phyloP scores from a whole-genome alignment of 2,113 vertebrate species.

The Gopherus flavomarginatus region DNA sequence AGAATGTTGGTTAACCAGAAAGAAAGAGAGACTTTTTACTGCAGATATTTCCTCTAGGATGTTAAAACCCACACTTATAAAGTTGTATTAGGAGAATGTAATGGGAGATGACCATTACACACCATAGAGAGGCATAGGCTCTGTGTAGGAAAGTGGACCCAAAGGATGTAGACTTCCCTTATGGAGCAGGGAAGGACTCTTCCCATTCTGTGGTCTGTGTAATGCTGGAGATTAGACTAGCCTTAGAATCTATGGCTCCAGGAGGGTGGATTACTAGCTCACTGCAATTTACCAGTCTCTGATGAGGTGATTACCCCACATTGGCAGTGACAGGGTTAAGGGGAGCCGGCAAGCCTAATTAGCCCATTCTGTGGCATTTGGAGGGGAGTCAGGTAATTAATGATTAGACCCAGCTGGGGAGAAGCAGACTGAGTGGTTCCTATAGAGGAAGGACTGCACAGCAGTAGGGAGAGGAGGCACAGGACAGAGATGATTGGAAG shows the following conservation, averaged over 20 bases:
- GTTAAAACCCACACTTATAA: background rate
- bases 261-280: background rate
- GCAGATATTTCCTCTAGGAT: slow-evolving; percentile 5
- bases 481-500: background rate
- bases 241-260: rapidly evolving
- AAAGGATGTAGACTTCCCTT: background rate
- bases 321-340: background rate
- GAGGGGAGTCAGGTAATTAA: background rate
- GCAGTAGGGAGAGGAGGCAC: background rate
- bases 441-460: background rate
- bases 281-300: background rate
- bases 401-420: background rate
- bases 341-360: background rate
- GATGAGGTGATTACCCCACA: background rate
- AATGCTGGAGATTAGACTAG: background rate
- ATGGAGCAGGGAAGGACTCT: background rate
- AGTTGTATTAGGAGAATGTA: background rate
- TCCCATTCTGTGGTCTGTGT: background rate
- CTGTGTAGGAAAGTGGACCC: rapidly evolving
- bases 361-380: background rate
- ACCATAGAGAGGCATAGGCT: background rate
- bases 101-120: background rate
- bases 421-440: background rate
- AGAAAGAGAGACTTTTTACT: slow-evolving; percentile 23
- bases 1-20: slow-evolving; percentile 48